A percentile compares a stretch with the other conserved stretches of the same genome.
Evolutionary conservation across 2,888 invertebrate genomes (phyloP).

Genomic region (Xestobium rufovillosum): DNA sequence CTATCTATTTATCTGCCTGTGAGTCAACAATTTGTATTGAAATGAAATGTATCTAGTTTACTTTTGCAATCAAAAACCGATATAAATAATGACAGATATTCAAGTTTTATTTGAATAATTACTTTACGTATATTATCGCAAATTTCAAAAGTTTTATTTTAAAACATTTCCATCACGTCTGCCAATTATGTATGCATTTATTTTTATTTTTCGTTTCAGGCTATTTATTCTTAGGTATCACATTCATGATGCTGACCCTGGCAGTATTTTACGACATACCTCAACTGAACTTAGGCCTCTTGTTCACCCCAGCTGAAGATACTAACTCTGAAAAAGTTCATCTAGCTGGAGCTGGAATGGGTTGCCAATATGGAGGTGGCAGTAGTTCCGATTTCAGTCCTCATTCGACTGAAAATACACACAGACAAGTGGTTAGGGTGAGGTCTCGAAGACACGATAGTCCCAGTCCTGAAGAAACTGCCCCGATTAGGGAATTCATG

Average conservation of each 20-base stretch:
- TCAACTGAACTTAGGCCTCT: constrained; percentile 73
- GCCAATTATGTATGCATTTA: too few species aligned
- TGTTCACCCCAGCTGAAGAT: constrained; percentile 51
- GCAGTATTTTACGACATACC: constrained; percentile 86
- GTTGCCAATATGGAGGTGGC: constrained; percentile 44
- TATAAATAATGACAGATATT: too few species aligned
- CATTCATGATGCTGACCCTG: constrained; percentile 76
- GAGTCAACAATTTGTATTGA: too few species aligned
- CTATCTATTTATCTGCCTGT: too few species aligned
- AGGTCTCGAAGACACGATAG: constrained; percentile 57
- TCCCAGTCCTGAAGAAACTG: constrained; percentile 63
- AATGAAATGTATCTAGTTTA: too few species aligned
- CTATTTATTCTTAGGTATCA: constrained; percentile 72
- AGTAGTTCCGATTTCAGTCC: constrained; percentile 42
- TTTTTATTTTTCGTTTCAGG: constrained; percentile 49
- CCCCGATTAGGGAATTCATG: constrained; percentile 37
- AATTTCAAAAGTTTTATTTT: too few species aligned
- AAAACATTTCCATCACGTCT: too few species aligned
- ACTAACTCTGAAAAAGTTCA: constrained; percentile 58
- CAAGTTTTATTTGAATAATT: too few species aligned
- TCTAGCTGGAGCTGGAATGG: constrained; percentile 48
- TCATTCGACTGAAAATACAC: constrained; percentile 45
- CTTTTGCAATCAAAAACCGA: too few species aligned
- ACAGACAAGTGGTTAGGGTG: constrained; percentile 56
- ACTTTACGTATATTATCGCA: too few species aligned